Base-by-base conservation (phyloP, 53 echinoderm and acorn worm species). In the Pentamera pediparva region DNA sequence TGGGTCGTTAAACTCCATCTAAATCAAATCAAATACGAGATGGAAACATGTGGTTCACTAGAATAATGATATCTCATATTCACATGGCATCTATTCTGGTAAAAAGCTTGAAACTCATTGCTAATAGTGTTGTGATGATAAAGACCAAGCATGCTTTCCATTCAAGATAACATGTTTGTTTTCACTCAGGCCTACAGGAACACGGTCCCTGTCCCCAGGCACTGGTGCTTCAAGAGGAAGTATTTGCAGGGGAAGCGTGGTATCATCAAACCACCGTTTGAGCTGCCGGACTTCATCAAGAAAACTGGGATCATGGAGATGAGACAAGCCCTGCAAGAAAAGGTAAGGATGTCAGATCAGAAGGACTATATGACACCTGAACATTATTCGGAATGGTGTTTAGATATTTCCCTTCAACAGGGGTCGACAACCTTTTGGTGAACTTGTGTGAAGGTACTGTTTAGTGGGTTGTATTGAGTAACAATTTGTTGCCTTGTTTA, bases 231-330 rank as follows among this genome's bases (percentile, higher is more conserved):
- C 76, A 95, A 95, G 78, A 75, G 95, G 73, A 95, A 95, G 67
- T 95, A 95, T 39, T 74, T 95, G 2, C 95, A 95, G 63, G 95
- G 95, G 0, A 95, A 95, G 36, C 65, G 95, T 32, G 95, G 95
- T 37, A 95, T 95, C 31, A 81, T 92, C 62, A 95, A 95, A 25
- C 89, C 95, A 5, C 91, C 91, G 15, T 96, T 96, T 86, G 96
- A 91, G 36, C 82, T 92, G 28, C 91, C 96, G 35, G 96, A 96
- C 56, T 96, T 96, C 75, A 96, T 96, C 81, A 88, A 88, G 81
- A 85, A 85, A 37, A 96, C 96, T 5, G 96, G 96, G 25, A 96
- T 96, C 70, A 96, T 96, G 96, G 96, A 96, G 51, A 96, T 96
- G 96, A 96, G 96, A 24, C 90, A 96, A 28, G 96, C 96, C 10